Conservation (phyloP, 2,797 vertebrate genomes). For the Chelonia mydas region DNA sequence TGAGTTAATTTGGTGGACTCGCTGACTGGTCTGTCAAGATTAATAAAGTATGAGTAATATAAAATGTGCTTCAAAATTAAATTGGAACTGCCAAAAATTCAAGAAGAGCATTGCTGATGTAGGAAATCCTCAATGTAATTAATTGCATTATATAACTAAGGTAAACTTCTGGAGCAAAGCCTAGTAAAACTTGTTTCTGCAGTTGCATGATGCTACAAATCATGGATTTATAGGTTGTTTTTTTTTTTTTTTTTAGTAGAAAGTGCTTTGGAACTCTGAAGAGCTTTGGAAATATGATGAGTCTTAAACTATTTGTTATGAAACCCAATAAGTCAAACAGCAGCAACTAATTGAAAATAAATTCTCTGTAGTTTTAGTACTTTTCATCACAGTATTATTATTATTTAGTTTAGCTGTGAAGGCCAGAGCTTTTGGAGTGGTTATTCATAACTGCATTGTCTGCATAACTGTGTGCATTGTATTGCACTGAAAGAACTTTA, state of each 20-base stretch:
- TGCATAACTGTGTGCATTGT: background rate
- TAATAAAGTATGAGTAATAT: conserved; percentile 44
- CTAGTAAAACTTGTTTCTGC: conserved; percentile 18
- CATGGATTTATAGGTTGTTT: background rate
- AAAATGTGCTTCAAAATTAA: conserved; percentile 32
- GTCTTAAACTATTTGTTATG: background rate
- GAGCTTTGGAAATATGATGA: background rate
- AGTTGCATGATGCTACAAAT: conserved; percentile 15
- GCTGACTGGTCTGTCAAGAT: conserved; percentile 31
- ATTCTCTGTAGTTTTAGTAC: background rate
- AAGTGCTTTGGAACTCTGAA: background rate
- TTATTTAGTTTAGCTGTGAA: background rate
- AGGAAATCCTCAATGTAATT: conserved; percentile 50
- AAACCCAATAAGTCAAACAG: background rate
- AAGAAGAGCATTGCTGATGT: conserved; percentile 52
- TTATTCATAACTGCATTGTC: background rate
- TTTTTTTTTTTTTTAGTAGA: too few species aligned
- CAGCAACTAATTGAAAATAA: background rate
- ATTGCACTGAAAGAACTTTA: background rate
- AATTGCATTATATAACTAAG: conserved; percentile 37
- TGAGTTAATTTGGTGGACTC: conserved; percentile 36
- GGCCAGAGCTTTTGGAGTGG: background rate
- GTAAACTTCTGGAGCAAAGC: conserved; percentile 18
- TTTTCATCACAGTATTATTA: too few species aligned
- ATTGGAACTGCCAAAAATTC: conserved; percentile 14